Evolutionary conservation across 2,113 vertebrate genomes (phyloP), one percentile per base, ranked within the genome.

Genomic region (Oncorhynchus mykiss): DNA sequence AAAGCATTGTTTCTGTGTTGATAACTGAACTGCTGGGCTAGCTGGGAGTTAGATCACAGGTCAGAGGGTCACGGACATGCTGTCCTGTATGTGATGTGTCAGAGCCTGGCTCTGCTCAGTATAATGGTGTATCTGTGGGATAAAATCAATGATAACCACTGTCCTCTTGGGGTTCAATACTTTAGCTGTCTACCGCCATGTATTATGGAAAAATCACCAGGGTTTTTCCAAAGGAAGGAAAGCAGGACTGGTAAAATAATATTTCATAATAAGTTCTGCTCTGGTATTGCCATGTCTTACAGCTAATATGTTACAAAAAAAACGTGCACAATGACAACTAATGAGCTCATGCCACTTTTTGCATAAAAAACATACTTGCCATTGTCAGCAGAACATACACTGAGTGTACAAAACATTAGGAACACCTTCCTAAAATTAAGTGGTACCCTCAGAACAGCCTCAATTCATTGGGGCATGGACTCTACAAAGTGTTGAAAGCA

Each of bases 1-100:
- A 86, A 79, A 88, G 90, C 84, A 84, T 90, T 91, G 89, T 92
- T 91, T 84, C 87, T 76, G 67, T 76, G 79, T 88, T 89, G 60
- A 75, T 91, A 87, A 89, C 84, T 59, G 78, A 70, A 70, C 69
- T 16, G 18, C 73, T 75, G 80, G 82, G 71, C 67, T 45, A 11
- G 8, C 39, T 74, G 67, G 25, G 67, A 67, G 72, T 79, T 78
- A 80, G 70, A 75, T 78, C 84, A 59, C 64, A 62, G 75, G 76
- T 70, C 72, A 73, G 73, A 57, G 69, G 74, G 75, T 8, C 14
- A 13, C 67, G 74, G 48, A 14, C 31, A 34, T 22, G 18, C 20
- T 34, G 5, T 18, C 54, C 25, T 64, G 22, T 22, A 64, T 25
- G 22, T 25, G 62, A 64, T 64, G n/a, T 64, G 62, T 24, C n/a